Evolutionary conservation across 2,113 vertebrate species (phyloP), one percentile per base, ranked within the genome.

Genomic region (Chitala chitala): DNA sequence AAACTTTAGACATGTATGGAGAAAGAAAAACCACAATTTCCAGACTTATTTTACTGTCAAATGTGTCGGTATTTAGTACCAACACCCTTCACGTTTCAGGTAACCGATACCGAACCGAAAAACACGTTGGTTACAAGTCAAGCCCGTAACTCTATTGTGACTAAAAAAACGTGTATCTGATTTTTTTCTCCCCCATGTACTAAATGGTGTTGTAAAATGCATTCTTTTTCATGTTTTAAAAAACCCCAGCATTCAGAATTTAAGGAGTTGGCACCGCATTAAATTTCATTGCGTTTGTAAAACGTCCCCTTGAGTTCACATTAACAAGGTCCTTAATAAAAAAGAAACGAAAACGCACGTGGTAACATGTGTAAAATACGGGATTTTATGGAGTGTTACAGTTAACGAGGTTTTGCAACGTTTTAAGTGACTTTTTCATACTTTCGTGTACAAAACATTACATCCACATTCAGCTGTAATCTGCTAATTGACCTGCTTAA

Each of bases 201-300:
- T n/a, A n/a, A n/a, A n/a, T 63, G 31, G 59, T 63, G 59, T 61
- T 26, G 15, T 33, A 20, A 33, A 33, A 26, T 20, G 58, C 13
- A 15, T 63, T 33, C 9, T 20, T 63, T 63, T 63, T 63, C 33
- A 63, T 38, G 29, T 36, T 63, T 63, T 63, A 63, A 36, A 38
- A 63, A 29, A 13, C 3, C 29, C 13, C 33, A 63, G 59, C 26
- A 20, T 33, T 36, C 33, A 9, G 59, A 63, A 63, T n/a, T n/a
- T n/a, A n/a, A n/a, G 38, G 38, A 33, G 59, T 63, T 63, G 33
- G 38, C 15, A 38, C 59, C 38, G 36, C 59, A 38, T 63, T 38
- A 63, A 63, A 63, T 63, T 61, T 61, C 31, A 61, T 31, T 20
- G 31, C 58, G 17, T 63, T 63, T 63, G 33, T 38, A 36, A 63